These are phyloP conservation scores for Bettongia penicillata DNA, from an alignment of 2,113 vertebrate species.

Conservation along the genomic window DNA sequence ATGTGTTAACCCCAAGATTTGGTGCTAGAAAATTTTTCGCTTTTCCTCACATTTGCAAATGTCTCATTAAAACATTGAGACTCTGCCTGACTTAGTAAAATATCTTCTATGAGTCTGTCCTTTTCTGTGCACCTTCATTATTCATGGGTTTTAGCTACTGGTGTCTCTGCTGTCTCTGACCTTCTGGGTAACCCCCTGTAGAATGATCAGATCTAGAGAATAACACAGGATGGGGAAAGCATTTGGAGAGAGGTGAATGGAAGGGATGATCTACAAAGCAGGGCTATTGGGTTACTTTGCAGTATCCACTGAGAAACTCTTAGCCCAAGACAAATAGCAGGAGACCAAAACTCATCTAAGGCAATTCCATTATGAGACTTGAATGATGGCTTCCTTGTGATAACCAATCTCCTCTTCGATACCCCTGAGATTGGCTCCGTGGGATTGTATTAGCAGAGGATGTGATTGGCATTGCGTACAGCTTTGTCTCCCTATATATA, in stretches of 20 bases:
- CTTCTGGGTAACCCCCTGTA: not conserved
- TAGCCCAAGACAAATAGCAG: not conserved
- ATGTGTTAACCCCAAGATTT: not conserved
- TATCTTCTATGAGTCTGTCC: not conserved
- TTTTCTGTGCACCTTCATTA: not conserved
- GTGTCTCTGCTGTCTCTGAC: not conserved
- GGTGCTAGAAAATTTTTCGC: not conserved
- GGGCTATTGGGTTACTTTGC: accelerated
- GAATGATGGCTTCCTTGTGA: not conserved
- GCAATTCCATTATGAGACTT: not conserved
- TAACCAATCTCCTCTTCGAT: not conserved
- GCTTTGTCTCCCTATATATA: not conserved
- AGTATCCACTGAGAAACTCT: not conserved
- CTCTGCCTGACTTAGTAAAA: not conserved
- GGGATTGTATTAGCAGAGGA: not conserved
- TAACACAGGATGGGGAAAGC: accelerated
- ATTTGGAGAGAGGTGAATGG: accelerated
- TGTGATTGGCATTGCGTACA: accelerated
- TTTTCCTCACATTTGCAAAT: not conserved
- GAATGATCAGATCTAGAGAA: not conserved
- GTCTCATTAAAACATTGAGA: not conserved
- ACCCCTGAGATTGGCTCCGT: conserved; percentile 1
- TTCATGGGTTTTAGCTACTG: not conserved
- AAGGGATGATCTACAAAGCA: accelerated
- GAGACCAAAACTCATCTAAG: not conserved